phyloP scores from a whole-genome alignment of 2,797 vertebrate species.

The Aldrovandia affinis region DNA sequence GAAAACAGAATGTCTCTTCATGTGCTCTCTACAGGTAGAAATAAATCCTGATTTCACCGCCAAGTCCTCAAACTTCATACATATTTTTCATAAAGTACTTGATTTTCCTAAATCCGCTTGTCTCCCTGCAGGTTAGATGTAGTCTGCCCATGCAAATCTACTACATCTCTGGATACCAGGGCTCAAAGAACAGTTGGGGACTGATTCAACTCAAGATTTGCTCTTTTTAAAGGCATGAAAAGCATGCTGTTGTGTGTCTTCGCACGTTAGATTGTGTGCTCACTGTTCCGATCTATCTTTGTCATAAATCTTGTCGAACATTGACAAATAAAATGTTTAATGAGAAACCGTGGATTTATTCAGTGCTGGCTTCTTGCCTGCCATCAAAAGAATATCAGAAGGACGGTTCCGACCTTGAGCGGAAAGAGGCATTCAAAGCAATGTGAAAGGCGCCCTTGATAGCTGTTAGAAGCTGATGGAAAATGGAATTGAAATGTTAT shows the following conservation, averaged over 20 bases:
- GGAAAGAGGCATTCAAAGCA: constrained; percentile 2
- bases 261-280: background rate
- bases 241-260: background rate
- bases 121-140: background rate
- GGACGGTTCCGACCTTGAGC: constrained; percentile 25
- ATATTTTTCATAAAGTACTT: background rate
- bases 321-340: constrained; percentile 17
- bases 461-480: constrained; percentile 22
- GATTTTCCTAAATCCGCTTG: background rate
- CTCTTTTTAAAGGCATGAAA: background rate
- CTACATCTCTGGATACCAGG: background rate
- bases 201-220: background rate
- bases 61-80: background rate
- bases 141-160: background rate
- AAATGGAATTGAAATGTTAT: constrained; percentile 35
- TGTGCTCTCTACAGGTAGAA: background rate
- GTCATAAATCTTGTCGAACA: constrained; percentile 8
- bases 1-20: background rate
- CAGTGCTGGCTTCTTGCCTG: background rate
- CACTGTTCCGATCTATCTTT: background rate
- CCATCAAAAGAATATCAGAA: constrained; percentile 7
- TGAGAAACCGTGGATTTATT: background rate
- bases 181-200: background rate
- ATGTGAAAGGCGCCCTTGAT: constrained; percentile 22
- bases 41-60: background rate